Evolutionary conservation across 2,797 vertebrate species (phyloP), one percentile per base, ranked within the genome.

Genomic region (Cyprinodon diabolis): DNA sequence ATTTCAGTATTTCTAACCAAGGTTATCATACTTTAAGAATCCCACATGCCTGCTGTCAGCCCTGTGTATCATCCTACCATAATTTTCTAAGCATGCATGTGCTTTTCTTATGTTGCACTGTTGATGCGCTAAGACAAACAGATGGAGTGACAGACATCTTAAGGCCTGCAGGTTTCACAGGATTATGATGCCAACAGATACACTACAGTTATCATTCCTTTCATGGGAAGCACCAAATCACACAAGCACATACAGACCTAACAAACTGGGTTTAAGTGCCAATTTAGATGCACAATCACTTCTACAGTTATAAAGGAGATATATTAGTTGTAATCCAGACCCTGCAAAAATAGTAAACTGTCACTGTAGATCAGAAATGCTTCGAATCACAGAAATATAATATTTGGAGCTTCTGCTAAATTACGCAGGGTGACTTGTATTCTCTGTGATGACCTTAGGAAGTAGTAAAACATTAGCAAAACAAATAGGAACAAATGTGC

Each of bases 131-230:
- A 72, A 78, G 65, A 52, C 48, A 48, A 71, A 73, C 48, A 69
- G 45, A 69, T 51, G 80, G 90, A 89, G 57, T 83, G 72, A 73
- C 58, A 62, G 84, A 94, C 93, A 95, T 94, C 90, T 87, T 89
- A 93, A 90, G 90, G 94, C 94, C 94, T 92, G 93, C 93, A 94
- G 94, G 90, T 93, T 94, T 94, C 94, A 93, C 95, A 95, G 95
- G 95, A 82, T 83, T 85, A 87, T 40, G 68, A 92, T 93, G 94
- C 92, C 94, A 95, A 94, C 94, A 95, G 94, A 95, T 94, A 94
- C 95, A 94, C 91, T 94, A 92, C 91, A 89, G 94, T 95, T 95
- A 95, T 95, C 94, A 94, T 94, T 95, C 95, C 95, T 96, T 96
- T 96, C 95, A 96, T 95, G 96, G 93, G 93, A 95, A 91, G 92